Evolutionary conservation across 1,140 invertebrate genomes (phyloP).

Genomic region (Pinna nobilis): DNA sequence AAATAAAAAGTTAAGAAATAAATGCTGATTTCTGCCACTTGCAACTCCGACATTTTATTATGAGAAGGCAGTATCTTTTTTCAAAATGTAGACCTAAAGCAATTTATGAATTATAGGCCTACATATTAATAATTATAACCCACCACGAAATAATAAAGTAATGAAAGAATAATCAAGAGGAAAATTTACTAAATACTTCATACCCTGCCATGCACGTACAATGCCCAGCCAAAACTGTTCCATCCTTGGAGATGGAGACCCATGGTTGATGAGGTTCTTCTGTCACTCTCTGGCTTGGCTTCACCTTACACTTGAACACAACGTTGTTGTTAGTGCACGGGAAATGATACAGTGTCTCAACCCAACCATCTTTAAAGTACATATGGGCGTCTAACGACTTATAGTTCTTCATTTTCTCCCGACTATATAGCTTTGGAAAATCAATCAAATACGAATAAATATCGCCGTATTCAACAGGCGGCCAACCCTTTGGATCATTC

Average conservation of each 20-base stretch:
- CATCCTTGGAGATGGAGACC: slow-evolving; percentile 5
- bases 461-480: background rate
- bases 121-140: too few relatives aligned
- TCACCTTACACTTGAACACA: slow-evolving; percentile 12
- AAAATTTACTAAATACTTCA: too few relatives aligned
- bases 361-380: slow-evolving; percentile 20
- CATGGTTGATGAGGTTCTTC: slow-evolving; percentile 33
- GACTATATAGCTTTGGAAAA: too few relatives aligned
- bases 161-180: too few relatives aligned
- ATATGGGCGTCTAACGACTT: slow-evolving; percentile 18
- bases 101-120: too few relatives aligned
- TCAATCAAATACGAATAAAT: too few relatives aligned
- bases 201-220: slow-evolving; percentile 32
- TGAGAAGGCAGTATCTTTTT: too few relatives aligned
- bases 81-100: too few relatives aligned
- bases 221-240: slow-evolving; percentile 12
- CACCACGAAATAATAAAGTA: too few relatives aligned
- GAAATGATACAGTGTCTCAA: slow-evolving; percentile 16
- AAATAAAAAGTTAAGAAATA: too few relatives aligned
- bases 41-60: too few relatives aligned
- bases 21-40: too few relatives aligned
- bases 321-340: background rate
- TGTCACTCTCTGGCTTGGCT: slow-evolving; percentile 15
- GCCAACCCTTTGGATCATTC: slow-evolving; percentile 11
- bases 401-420: slow-evolving; percentile 27